Evolutionary conservation across 2,888 invertebrate genomes (phyloP).

Genomic region (Drosophila prostipennis): DNA sequence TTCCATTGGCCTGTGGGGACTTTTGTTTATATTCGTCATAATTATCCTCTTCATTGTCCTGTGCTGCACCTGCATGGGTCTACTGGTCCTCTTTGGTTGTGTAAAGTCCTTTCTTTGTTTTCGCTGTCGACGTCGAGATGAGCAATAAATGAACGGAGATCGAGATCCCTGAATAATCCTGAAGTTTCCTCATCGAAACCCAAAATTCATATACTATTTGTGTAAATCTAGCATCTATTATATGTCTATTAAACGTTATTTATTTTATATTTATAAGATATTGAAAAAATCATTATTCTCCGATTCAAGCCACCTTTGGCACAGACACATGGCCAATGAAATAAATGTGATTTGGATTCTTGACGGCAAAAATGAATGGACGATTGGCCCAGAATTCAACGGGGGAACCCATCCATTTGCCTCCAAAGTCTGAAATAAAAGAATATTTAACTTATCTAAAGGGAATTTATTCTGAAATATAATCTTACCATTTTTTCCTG

Average conservation of each 20-base stretch:
- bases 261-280: no score
- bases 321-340: background rate
- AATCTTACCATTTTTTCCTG: no score
- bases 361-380: background rate
- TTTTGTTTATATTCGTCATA: constrained; percentile 10
- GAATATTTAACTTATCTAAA: no score
- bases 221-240: background rate
- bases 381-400: no score
- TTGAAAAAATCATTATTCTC: no score
- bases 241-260: background rate
- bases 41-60: background rate
- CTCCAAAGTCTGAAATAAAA: no score
- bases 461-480: no score
- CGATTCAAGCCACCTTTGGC: background rate
- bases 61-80: background rate
- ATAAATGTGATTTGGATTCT: background rate
- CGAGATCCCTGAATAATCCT: background rate
- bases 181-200: background rate
- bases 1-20: background rate
- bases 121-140: background rate
- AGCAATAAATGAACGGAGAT: no score
- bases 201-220: background rate
- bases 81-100: constrained; percentile 20
- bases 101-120: constrained; percentile 6
- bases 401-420: no score